Percentiles rank a stretch among this genome's conserved stretches.
Conservation (phyloP, 2,113 vertebrate species). For the Leptocoma aspasia region DNA sequence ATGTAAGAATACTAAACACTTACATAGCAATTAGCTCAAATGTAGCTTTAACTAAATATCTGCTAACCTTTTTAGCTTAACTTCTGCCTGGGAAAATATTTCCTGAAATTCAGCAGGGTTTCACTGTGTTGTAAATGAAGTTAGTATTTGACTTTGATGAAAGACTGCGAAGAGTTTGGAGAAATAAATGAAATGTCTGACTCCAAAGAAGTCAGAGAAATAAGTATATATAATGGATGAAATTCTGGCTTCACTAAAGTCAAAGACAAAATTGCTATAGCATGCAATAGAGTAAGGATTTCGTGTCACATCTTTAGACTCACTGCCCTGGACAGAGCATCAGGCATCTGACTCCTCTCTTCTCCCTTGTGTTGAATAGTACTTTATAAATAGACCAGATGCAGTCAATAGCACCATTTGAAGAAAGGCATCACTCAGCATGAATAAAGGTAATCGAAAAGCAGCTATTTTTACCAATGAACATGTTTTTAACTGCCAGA, state of each 20-base stretch:
- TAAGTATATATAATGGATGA: not conserved
- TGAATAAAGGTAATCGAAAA: not conserved
- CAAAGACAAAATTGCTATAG: not conserved
- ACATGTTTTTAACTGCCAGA: not conserved
- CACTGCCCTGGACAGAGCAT: not conserved
- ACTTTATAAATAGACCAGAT: not conserved
- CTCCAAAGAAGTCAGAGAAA: not conserved
- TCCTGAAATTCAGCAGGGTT: not conserved
- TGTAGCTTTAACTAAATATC: not conserved
- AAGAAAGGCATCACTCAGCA: not conserved
- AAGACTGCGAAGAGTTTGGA: not conserved
- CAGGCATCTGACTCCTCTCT: not conserved
- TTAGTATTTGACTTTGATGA: not conserved
- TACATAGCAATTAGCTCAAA: not conserved
- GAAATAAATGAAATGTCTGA: not conserved
- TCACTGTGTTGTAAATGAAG: not conserved
- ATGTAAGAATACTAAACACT: not conserved
- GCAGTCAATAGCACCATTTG: not conserved
- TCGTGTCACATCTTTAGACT: not conserved
- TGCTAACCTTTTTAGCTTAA: not conserved
- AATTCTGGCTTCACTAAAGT: not conserved
- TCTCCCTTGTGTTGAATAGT: not conserved
- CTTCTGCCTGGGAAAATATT: not conserved
- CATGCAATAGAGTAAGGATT: not conserved
- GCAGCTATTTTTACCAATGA: conserved; percentile 6